Percentiles rank a stretch among this genome's conserved stretches.
Conservation (phyloP, 2,888 invertebrate genomes). For the Macrophya annulata region DNA sequence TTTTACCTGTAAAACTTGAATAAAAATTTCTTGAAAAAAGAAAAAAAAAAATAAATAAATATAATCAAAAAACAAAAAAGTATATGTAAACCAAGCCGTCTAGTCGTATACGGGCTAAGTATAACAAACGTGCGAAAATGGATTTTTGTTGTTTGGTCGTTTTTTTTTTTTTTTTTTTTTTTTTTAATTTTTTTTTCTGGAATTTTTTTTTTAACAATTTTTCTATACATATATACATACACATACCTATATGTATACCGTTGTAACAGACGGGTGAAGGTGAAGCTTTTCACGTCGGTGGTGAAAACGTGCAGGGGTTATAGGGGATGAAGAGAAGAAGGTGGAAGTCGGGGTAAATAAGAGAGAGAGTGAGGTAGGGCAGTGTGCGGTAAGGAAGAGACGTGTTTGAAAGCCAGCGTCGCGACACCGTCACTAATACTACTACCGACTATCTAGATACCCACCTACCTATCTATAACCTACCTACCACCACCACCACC, state of each 20-base stretch:
- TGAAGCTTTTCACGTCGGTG: conserved; percentile 3
- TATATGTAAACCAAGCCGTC: background rate
- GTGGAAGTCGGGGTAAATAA: conserved; percentile 39
- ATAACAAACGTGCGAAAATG: conserved; percentile 13
- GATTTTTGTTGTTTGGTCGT: background rate
- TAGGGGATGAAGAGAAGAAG: conserved; percentile 11
- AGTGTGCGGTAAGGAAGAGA: conserved; percentile 63
- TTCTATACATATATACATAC: background rate
- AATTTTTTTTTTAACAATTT: background rate
- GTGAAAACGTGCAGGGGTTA: no score
- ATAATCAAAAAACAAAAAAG: background rate
- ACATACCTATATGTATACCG: background rate
- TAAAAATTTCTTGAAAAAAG: background rate
- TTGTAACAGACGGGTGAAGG: conserved; percentile 58
- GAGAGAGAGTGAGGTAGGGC: conserved; percentile 72
- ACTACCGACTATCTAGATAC: no score
- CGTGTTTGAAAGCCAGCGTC: conserved; percentile 48
- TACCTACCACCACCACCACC: background rate
- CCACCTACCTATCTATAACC: no score
- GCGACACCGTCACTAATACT: conserved; percentile 52
- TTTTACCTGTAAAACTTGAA: background rate
- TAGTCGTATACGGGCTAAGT: conserved; percentile 13
- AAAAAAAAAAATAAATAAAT: background rate
- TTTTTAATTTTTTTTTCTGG: background rate
- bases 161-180: background rate